Evolutionary conservation across 2,797 vertebrate genomes (phyloP).

Genomic region (Poecilia velifera): DNA sequence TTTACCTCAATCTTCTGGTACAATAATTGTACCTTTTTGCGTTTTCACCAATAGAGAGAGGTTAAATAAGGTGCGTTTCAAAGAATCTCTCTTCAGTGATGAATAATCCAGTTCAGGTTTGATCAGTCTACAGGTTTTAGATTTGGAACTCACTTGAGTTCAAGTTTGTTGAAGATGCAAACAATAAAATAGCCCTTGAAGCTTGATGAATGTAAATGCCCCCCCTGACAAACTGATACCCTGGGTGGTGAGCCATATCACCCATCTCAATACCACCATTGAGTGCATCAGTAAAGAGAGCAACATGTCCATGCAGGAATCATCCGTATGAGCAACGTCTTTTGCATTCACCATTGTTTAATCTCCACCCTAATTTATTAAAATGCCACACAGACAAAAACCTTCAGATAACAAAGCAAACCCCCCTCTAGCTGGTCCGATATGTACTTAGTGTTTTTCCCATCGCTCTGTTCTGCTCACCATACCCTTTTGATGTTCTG

Average conservation of each 20-base stretch:
- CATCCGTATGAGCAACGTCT: not conserved
- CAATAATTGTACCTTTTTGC: not conserved
- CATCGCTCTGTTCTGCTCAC: constrained; percentile 22
- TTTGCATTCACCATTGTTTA: not conserved
- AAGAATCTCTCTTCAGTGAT: not conserved
- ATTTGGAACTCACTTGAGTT: not conserved
- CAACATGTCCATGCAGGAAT: not conserved
- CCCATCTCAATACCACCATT: not conserved
- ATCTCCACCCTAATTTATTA: not conserved
- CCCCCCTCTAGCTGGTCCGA: constrained; percentile 13
- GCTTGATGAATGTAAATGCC: not conserved
- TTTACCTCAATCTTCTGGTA: not conserved
- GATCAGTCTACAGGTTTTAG: not conserved
- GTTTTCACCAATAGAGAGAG: not conserved
- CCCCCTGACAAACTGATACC: not conserved
- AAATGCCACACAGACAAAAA: constrained; percentile 50
- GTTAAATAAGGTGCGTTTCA: not conserved
- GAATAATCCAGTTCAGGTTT: not conserved
- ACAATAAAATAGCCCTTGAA: not conserved
- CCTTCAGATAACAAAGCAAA: constrained; percentile 33
- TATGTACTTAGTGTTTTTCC: constrained; percentile 26
- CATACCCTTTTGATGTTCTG: constrained; percentile 22
- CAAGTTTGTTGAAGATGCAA: not conserved
- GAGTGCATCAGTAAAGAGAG: not conserved
- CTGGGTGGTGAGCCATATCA: not conserved